Conservation (phyloP, 2,797 vertebrate genomes). For the Pangasius larnaudii region DNA sequence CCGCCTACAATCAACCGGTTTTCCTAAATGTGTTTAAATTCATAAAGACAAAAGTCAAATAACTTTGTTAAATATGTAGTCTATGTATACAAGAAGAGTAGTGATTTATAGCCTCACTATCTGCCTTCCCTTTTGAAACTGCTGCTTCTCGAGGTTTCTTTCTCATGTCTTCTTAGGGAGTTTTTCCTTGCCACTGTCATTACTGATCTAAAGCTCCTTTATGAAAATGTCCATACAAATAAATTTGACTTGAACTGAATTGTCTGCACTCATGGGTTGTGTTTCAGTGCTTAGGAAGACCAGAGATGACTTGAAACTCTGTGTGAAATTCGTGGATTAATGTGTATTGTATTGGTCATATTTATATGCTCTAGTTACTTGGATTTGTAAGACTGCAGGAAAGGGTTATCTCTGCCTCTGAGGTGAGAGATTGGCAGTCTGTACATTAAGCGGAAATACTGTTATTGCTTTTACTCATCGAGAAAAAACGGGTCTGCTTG, state of each 20-base stretch:
- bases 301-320: not conserved
- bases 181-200: not conserved
- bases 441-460: not conserved
- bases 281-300: not conserved
- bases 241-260: not conserved
- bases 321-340: not conserved
- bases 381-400: not conserved
- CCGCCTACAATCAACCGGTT: not conserved
- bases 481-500: not conserved
- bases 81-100: not conserved
- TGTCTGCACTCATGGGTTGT: not conserved
- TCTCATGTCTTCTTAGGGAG: not conserved
- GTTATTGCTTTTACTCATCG: not conserved
- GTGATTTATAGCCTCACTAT: not conserved
- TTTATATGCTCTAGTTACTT: not conserved
- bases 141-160: not conserved
- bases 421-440: not conserved
- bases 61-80: not conserved
- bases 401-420: not conserved
- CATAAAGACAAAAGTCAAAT: not conserved
- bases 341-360: not conserved
- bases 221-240: not conserved
- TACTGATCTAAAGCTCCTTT: not conserved
- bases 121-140: not conserved
- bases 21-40: not conserved